Base-by-base conservation (phyloP, 2,888 invertebrate genomes). In the Drosophila lacicola region DNA sequence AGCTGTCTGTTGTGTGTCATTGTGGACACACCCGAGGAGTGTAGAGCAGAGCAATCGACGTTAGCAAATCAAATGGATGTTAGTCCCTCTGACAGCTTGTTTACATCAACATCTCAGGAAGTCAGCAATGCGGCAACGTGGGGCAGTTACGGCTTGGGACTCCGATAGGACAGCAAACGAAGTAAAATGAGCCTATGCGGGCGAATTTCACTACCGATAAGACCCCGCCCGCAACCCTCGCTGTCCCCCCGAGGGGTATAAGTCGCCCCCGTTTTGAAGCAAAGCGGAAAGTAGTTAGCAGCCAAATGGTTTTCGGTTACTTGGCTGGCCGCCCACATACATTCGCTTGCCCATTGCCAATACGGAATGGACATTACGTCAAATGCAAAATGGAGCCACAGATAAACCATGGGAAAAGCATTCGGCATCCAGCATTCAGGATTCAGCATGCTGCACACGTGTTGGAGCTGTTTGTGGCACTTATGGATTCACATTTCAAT, bases 31-130 rank as follows among this genome's bases (percentile, higher is more conserved):
- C 49, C 44, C 19, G 13, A 14, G 4, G 44, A 0, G 21, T 11
- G 44, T 37, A 75, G 75, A 41, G 75, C 72, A 75, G 45, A 39
- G 49, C 56, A 63, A 63, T 61, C 73, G 68, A 72, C 68, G 58
- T 71, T 66, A 66, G 63, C 69, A 75, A 80, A 78, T 82, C 81
- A 84, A 87, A 84, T 80, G 70, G 74, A 72, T 84, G 79, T 77
- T 79, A 66, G 73, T 55, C 62, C 63, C 78, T 70, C 72, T 78
- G 82, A 85, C 84, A 88, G 88, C 85, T 85, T 85, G 88, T 85
- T 84, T 80, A 82, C 82, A 86, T 82, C 75, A 71, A 73, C 66
- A 66, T 66, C 77, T 65, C 53, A 46, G 63, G 47, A 46, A 58
- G 54, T 45, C 62, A 56, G 51, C 55, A 64, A 54, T 64, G 44